Percentiles rank a stretch among this genome's conserved stretches.
Conservation (phyloP, 2,888 invertebrate genomes). For the Raillietiella orientalis region DNA sequence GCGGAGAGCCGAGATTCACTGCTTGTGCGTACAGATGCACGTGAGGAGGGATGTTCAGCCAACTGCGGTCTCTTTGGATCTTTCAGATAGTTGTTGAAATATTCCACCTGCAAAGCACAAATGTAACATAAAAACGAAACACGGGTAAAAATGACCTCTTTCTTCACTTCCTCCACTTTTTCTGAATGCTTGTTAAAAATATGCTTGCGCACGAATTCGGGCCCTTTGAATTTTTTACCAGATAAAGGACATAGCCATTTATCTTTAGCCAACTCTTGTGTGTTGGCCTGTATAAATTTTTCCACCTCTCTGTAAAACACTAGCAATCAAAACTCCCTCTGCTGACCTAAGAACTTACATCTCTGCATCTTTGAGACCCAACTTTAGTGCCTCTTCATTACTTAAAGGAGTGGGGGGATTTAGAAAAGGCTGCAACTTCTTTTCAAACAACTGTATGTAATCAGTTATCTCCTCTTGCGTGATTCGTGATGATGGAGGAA, state of each 20-base stretch:
- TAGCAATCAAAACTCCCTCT: constrained; percentile 6
- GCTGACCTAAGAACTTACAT: constrained; percentile 11
- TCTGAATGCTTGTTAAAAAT: constrained; percentile 90
- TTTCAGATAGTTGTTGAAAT: constrained; percentile 78
- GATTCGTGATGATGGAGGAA: constrained; percentile 39
- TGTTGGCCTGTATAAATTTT: constrained; percentile 79
- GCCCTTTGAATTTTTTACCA: constrained; percentile 94
- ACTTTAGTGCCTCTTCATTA: constrained; percentile 39
- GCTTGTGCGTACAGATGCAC: too few relatives aligned
- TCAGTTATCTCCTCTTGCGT: constrained; percentile 36
- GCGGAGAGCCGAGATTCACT: too few relatives aligned
- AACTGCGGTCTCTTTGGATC: constrained; percentile 83
- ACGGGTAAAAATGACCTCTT: constrained; percentile 27
- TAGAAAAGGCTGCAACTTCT: constrained; percentile 63
- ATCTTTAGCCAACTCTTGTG: constrained; percentile 83
- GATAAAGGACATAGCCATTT: constrained; percentile 97
- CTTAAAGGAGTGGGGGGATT: constrained; percentile 30
- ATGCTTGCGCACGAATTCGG: constrained; percentile 93
- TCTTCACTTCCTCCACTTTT: constrained; percentile 84
- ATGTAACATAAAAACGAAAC: constrained; percentile 1
- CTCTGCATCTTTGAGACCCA: constrained; percentile 45
- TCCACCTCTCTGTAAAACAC: constrained; percentile 31
- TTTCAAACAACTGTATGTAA: constrained; percentile 43
- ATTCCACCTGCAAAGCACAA: constrained; percentile 26
- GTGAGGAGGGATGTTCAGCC: constrained; percentile 35